Base-by-base conservation (phyloP, 2,888 invertebrate genomes). In the Chrysina gloriosa region DNA sequence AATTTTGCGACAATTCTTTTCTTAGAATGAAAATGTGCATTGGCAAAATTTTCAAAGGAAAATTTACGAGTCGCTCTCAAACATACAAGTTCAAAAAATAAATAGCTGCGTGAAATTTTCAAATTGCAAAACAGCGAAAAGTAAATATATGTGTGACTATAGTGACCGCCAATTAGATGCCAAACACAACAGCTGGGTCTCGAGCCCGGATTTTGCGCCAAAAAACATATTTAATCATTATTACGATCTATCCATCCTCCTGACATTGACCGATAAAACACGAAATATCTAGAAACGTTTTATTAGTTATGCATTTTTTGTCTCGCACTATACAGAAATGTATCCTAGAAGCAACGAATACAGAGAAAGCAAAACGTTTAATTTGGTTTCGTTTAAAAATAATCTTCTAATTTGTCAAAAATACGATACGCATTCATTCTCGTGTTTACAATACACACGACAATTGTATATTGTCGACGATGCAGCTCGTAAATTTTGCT, bases 151-250 rank as follows among this genome's bases (percentile, higher is more conserved):
- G n/a, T 39, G 3, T 4, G 14, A n/a, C 39, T 39, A 39, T 39
- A 23, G 19, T 29, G 2, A 50, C 29, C 14, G 29, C 29, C 50
- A 50, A 50, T 14, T 29, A 50, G 16, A 52, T 52, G 52, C 52
- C 52, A 52, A 52, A 52, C 9, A 31, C 16, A 52, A 52, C 52
- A 52, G 52, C 52, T 52, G 52, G 14, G 6, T 31, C 19, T 16
- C 31, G 14, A 29, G 29, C 31, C 16, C 9, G 31, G 9, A 31
- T 31, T 52, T 31, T 31, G 52, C 31, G 31, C 31, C 34, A 52
- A 31, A 21, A 31, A 52, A 50, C 23, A 29, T n/a, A 31, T 25
- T 14, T 6, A 4, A 7, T 31, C 31, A 11, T 2, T 31, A 31
- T 52, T 19, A 52, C 14, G n/a, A 34, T 52, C 16, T 19, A 9